Percentiles rank a stretch among this genome's conserved stretches.
These are phyloP conservation scores for Leptinotarsa peninsularis DNA, from an alignment of 2,888 invertebrate species.

Conservation along the genomic window DNA sequence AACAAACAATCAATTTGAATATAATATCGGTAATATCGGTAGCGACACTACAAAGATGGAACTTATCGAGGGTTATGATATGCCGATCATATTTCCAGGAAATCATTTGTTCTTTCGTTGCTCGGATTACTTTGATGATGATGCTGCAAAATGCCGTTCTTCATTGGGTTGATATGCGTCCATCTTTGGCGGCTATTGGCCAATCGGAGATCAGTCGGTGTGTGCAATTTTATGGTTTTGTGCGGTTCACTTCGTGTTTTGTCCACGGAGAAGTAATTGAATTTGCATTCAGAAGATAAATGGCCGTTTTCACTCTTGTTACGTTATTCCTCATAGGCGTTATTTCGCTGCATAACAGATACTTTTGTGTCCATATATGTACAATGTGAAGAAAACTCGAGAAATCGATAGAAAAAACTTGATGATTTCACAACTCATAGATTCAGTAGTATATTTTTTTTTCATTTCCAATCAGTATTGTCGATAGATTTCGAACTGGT, in stretches of 20 bases:
- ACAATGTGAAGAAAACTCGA: background rate
- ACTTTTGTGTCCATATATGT: background rate
- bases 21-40: slow-evolving; percentile 21
- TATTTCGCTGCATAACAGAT: background rate
- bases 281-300: slow-evolving; percentile 10
- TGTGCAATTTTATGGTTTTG: slow-evolving; percentile 21
- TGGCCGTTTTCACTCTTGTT: background rate
- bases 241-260: slow-evolving; percentile 7
- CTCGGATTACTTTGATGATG: slow-evolving; percentile 18
- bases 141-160: slow-evolving; percentile 27
- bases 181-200: slow-evolving; percentile 9
- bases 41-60: slow-evolving; percentile 24
- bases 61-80: slow-evolving; percentile 23
- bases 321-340: background rate
- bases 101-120: slow-evolving; percentile 23
- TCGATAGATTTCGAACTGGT: too few relatives aligned
- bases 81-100: slow-evolving; percentile 32
- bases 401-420: too few relatives aligned
- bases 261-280: slow-evolving; percentile 10
- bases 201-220: slow-evolving; percentile 16
- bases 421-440: too few relatives aligned
- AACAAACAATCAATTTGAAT: slow-evolving; percentile 26
- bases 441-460: too few relatives aligned
- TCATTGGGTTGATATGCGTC: slow-evolving; percentile 19
- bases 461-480: too few relatives aligned